These are phyloP conservation scores for Corvus moneduloides DNA, from an alignment of 2,113 vertebrate species.

Conservation along the genomic window DNA sequence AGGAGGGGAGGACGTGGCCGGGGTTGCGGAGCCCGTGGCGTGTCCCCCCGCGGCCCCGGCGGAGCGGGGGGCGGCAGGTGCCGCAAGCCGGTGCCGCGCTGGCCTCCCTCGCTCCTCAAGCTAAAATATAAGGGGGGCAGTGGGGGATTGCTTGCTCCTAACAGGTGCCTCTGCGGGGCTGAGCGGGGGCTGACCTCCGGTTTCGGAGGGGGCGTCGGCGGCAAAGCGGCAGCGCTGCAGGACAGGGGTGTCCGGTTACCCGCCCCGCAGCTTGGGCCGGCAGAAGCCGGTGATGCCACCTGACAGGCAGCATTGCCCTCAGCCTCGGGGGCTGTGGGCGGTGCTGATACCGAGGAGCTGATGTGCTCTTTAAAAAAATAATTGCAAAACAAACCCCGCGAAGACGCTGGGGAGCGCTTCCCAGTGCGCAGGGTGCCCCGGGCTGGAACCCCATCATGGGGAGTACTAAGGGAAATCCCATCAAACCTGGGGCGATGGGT, in stretches of 20 bases:
- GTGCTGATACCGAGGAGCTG: neutral
- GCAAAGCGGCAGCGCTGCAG: neutral
- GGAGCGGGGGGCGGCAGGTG: neutral
- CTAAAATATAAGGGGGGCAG: neutral
- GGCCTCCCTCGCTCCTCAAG: neutral
- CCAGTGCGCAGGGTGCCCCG: neutral
- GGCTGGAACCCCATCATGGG: neutral
- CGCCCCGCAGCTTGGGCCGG: neutral
- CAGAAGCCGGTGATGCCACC: neutral
- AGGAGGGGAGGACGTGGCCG: neutral
- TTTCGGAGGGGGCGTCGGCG: neutral
- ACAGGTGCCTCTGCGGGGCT: neutral
- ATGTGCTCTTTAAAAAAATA: neutral
- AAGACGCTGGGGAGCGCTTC: neutral
- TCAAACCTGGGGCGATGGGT: too few relatives aligned
- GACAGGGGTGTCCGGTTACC: neutral
- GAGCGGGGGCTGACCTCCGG: neutral
- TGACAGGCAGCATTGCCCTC: neutral
- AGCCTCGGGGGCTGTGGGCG: too few relatives aligned
- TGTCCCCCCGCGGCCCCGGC: neutral
- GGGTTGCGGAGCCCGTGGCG: neutral
- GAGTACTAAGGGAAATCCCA: neutral
- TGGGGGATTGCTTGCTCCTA: neutral
- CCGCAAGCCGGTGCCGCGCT: neutral
- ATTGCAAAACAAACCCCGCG: rapidly evolving